Evolutionary conservation across 1,140 invertebrate genomes (phyloP).

Genomic region (Drosophila littoralis): DNA sequence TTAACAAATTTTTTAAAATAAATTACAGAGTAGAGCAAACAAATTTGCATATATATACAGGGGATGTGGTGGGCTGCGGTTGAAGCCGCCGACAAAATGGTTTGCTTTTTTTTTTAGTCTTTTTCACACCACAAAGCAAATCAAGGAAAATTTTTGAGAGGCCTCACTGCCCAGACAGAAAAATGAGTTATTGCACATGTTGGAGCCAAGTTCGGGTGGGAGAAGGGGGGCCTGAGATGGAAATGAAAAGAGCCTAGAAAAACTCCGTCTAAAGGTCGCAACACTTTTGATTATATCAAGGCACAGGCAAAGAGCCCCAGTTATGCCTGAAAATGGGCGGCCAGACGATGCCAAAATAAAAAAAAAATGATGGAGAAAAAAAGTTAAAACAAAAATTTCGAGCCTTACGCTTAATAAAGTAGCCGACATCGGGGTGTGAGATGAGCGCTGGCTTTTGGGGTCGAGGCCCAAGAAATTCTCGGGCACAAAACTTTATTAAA

Average conservation of each 20-base stretch:
- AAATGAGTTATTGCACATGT: conserved; percentile 81
- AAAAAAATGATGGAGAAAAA: conserved; percentile 5
- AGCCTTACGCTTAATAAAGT: conserved; percentile 79
- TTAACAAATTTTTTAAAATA: conserved; percentile 82
- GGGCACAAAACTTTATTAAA: conserved; percentile 81
- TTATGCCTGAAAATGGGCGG: conserved; percentile 48
- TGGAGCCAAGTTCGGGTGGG: conserved; percentile 4
- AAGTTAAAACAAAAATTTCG: conserved; percentile 64
- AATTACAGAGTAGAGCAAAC: conserved; percentile 81
- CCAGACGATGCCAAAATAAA: conserved; percentile 45
- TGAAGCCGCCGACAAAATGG: conserved; percentile 34
- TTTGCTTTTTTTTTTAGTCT: conserved; percentile 16
- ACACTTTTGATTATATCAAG: conserved; percentile 79
- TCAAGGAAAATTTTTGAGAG: conserved; percentile 75
- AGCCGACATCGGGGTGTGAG: conserved; percentile 38
- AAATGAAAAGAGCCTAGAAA: conserved; percentile 39
- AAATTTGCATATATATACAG: conserved; percentile 78
- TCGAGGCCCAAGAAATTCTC: conserved; percentile 62
- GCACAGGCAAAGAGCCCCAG: conserved; percentile 47
- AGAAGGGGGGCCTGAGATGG: conserved; percentile 5
- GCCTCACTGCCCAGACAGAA: conserved; percentile 40
- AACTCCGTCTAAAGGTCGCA: conserved; percentile 52
- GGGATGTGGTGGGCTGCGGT: background rate
- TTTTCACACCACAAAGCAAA: conserved; percentile 80
- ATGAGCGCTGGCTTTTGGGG: conserved; percentile 35